Evolutionary conservation across 2,797 vertebrate genomes (phyloP).

Genomic region (Fundulus diaphanus): DNA sequence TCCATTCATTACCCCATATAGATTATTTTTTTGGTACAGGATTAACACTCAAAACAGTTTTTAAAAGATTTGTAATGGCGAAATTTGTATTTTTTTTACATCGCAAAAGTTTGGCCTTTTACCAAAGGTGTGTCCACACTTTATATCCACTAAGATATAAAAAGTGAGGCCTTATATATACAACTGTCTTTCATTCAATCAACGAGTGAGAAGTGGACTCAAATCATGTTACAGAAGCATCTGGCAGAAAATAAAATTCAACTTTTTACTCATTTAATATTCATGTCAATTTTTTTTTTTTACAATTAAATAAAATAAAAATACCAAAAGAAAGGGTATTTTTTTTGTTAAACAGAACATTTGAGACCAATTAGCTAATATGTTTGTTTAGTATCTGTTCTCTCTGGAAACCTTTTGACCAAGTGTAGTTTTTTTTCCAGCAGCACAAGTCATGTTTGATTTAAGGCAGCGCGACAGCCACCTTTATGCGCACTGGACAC

Average conservation of each 20-base stretch:
- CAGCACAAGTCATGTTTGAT: conserved; percentile 61
- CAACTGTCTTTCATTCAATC: background rate
- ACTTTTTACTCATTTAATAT: background rate
- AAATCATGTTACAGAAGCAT: background rate
- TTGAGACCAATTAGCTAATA: conserved; percentile 22
- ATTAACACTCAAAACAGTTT: background rate
- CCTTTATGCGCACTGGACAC: conserved; percentile 17
- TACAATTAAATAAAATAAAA: too few species aligned
- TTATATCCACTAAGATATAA: background rate
- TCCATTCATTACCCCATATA: background rate
- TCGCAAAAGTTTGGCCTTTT: background rate
- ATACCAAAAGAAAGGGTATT: background rate
- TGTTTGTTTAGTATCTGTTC: conserved; percentile 9
- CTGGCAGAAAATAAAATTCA: background rate
- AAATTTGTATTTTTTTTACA: background rate
- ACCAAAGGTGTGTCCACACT: background rate
- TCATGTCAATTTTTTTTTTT: conserved; percentile 1
- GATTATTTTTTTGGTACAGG: background rate
- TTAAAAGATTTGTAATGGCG: too few species aligned
- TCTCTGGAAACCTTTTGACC: conserved; percentile 21
- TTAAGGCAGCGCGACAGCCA: conserved; percentile 38
- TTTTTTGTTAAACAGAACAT: background rate
- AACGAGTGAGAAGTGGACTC: background rate
- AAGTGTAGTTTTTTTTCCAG: conserved; percentile 18
- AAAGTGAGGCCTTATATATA: background rate